Percentiles rank a stretch among this genome's conserved stretches.
phyloP scores from a whole-genome alignment of 1,140 invertebrate genomes.

The Lysiphlebus fabarum region DNA sequence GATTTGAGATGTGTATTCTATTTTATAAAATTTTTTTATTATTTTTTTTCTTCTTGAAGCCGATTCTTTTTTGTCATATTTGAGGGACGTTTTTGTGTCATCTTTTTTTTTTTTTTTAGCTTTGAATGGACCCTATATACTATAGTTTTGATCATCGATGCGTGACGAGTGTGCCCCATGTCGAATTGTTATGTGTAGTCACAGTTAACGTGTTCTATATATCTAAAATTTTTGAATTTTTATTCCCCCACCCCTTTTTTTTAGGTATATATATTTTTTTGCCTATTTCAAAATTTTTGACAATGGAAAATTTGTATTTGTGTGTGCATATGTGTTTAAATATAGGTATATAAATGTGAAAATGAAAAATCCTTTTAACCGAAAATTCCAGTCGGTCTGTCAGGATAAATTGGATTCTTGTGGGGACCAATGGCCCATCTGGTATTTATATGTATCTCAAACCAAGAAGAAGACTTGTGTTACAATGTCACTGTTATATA shows the following conservation, averaged over 20 bases:
- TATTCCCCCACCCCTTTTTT: not conserved
- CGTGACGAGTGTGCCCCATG: constrained; percentile 20
- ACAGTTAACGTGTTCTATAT: too few relatives aligned
- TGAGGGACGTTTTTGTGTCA: too few relatives aligned
- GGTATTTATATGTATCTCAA: not conserved
- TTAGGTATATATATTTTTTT: too few relatives aligned
- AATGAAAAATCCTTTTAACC: too few relatives aligned
- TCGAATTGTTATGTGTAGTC: constrained; percentile 11
- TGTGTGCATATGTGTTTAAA: too few relatives aligned
- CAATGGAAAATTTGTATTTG: too few relatives aligned
- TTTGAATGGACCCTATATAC: constrained; percentile 1
- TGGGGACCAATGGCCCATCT: constrained; percentile 2
- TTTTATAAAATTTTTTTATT: not conserved
- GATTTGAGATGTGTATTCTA: constrained; percentile 6
- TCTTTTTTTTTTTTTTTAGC: constrained; percentile 7
- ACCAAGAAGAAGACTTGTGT: too few relatives aligned
- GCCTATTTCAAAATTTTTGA: too few relatives aligned
- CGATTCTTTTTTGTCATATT: too few relatives aligned
- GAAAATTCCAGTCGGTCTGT: not conserved
- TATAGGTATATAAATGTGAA: too few relatives aligned
- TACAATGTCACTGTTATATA: too few relatives aligned
- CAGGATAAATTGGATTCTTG: not conserved
- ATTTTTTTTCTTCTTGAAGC: constrained; percentile 4
- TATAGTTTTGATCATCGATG: not conserved
- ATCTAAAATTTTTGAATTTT: not conserved